Evolutionary conservation across 2,888 invertebrate species (phyloP).

Genomic region (Theodoxus fluviatilis): DNA sequence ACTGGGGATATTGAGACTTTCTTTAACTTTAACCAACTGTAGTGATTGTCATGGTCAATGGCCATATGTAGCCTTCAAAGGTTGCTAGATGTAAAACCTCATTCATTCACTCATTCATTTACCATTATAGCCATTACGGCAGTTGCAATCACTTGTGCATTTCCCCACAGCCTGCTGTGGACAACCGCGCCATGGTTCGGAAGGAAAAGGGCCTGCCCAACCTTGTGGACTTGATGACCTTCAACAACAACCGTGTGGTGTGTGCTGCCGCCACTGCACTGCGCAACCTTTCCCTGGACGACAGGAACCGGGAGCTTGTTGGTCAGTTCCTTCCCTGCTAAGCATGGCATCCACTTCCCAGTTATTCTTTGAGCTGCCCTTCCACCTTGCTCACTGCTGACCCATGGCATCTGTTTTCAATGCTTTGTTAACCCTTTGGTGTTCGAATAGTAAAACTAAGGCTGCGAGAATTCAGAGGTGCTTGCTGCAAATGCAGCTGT

Average conservation of each 20-base stretch:
- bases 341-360: not conserved
- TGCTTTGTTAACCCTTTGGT: too few species aligned
- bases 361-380: not conserved
- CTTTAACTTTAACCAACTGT: too few species aligned
- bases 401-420: not conserved
- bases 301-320: constrained; percentile 95
- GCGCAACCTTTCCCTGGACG: constrained; percentile 95
- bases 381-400: too few species aligned
- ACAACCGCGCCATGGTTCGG: constrained; percentile 89
- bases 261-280: constrained; percentile 98
- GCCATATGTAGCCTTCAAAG: too few species aligned
- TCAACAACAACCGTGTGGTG: constrained; percentile 96
- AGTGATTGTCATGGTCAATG: too few species aligned
- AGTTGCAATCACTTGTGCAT: too few species aligned
- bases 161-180: constrained; percentile 67
- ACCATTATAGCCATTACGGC: too few species aligned
- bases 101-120: not conserved
- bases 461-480: too few species aligned
- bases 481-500: too few species aligned
- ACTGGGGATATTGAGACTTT: too few species aligned
- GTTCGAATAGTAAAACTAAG: too few species aligned
- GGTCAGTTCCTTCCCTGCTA: constrained; percentile 69
- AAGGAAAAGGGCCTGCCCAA: constrained; percentile 98
- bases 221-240: constrained; percentile 90
- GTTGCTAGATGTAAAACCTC: too few species aligned